Evolutionary conservation across 1,140 invertebrate species (phyloP).

Genomic region (Arctopsyche grandis): DNA sequence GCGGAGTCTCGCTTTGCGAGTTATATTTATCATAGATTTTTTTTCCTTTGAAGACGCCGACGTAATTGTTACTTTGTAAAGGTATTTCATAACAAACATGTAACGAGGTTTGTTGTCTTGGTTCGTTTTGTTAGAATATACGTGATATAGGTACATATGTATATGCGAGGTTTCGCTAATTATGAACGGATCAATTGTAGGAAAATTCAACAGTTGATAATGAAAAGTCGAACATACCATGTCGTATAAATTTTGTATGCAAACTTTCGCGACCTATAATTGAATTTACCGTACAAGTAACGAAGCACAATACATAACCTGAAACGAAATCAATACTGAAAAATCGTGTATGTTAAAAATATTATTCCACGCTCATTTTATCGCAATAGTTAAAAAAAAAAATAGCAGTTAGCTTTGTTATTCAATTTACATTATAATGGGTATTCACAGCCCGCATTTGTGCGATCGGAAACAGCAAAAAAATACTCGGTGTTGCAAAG

Average conservation of each 20-base stretch:
- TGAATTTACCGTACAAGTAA: too few species aligned
- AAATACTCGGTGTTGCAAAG: neutral
- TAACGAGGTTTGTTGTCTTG: neutral
- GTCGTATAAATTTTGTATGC: too few species aligned
- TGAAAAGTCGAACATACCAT: too few species aligned
- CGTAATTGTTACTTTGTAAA: neutral
- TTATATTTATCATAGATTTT: slow-evolving; percentile 15
- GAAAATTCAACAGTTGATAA: too few species aligned
- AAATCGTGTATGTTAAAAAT: too few species aligned
- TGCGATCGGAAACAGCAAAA: neutral
- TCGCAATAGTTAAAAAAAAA: too few species aligned
- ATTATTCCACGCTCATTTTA: too few species aligned
- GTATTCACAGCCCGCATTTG: slow-evolving; percentile 4
- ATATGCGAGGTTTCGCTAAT: neutral
- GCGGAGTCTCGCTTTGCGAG: neutral
- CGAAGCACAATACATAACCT: too few species aligned
- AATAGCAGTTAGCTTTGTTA: too few species aligned
- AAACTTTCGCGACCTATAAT: too few species aligned
- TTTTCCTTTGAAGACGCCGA: neutral
- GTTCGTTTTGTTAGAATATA: neutral
- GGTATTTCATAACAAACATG: neutral
- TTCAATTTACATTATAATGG: neutral
- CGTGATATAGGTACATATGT: neutral
- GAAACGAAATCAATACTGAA: too few species aligned
- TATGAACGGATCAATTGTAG: slow-evolving; percentile 2